Evolutionary conservation across 2,888 invertebrate species (phyloP), one percentile per base, ranked within the genome.

Genomic region (Drosophila acutilabella): DNA sequence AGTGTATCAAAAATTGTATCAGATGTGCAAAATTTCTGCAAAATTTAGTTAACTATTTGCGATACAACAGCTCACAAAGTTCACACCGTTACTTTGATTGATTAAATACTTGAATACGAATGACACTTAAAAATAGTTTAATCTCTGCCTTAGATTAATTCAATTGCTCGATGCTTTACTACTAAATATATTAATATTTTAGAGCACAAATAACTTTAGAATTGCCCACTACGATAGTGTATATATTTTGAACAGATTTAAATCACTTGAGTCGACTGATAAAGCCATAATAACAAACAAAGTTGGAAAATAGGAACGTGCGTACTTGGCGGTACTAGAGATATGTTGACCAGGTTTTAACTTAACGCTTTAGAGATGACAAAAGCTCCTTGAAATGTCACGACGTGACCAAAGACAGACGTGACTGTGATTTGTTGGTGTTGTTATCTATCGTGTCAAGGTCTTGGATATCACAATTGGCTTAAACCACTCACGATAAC

Each of bases 281-380:
- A 75, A 67, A 57, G 47, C 7, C n/a, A 4, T 38, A 57, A 58
- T 67, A 47, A 38, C 47, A 59, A 74, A 59, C 44, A 68, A 56
- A 16, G 16, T 30, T 30, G 30, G 8, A 30, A 30, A 11, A 36
- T 40, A n/a, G 48, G 59, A 74, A 72, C 61, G 74, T 72, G 68
- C 40, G 33, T 57, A 33, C 18, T 41, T 10, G 20, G 47, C 30
- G 33, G 73, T 61, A 47, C 44, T 10, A 26, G 47, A 40, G 33
- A 66, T 61, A 47, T 18, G 2, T 10, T 14, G 20, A 7, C 11
- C 14, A 23, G 20, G 33, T 20, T 33, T 44, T 44, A 48, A 41
- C 38, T 30, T 8, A 30, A 2, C 7, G 30, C 30, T 30, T 18
- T 44, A 20, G 13, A 50, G 57, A 71, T 71, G 64, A 57, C 42